Conservation (phyloP, 1,140 invertebrate genomes). For the Linepithema humile region DNA sequence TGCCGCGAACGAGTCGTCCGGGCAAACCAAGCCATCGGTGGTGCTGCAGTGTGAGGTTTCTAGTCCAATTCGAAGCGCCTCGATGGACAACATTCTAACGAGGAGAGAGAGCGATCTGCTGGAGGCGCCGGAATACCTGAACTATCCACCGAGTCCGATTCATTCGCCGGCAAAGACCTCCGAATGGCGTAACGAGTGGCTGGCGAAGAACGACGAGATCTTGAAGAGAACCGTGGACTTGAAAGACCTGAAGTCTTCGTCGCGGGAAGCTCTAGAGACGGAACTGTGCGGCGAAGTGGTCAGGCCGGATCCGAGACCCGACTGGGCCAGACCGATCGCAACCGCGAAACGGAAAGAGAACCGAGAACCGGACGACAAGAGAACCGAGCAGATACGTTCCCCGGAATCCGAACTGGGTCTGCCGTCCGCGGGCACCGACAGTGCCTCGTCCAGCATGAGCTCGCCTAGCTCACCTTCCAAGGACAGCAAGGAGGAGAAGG, state of each 20-base stretch:
- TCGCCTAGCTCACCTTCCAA: constrained; percentile 81
- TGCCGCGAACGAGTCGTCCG: background rate
- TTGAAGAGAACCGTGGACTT: constrained; percentile 76
- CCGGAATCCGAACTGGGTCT: constrained; percentile 78
- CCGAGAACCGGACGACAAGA: constrained; percentile 64
- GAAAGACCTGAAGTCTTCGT: constrained; percentile 59
- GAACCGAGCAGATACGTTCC: constrained; percentile 67
- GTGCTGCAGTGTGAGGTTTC: constrained; percentile 43
- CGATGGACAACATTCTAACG: constrained; percentile 72
- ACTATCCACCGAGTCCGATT: constrained; percentile 73
- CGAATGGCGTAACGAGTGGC: constrained; percentile 81
- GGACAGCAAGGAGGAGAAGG: constrained; percentile 82
- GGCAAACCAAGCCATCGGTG: constrained; percentile 67
- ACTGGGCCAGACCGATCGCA: constrained; percentile 78
- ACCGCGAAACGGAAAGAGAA: constrained; percentile 76
- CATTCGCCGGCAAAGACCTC: constrained; percentile 80
- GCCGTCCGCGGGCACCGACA: constrained; percentile 80
- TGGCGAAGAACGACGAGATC: constrained; percentile 81
- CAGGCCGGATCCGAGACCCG: constrained; percentile 75
- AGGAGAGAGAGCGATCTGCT: constrained; percentile 71
- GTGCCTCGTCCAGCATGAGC: constrained; percentile 81
- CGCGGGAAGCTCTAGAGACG: constrained; percentile 66
- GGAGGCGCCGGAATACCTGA: constrained; percentile 74
- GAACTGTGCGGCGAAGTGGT: constrained; percentile 61
- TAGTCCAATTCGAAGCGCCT: constrained; percentile 72